phyloP scores from a whole-genome alignment of 2,888 invertebrate genomes.

The Brachylomia viminalis region DNA sequence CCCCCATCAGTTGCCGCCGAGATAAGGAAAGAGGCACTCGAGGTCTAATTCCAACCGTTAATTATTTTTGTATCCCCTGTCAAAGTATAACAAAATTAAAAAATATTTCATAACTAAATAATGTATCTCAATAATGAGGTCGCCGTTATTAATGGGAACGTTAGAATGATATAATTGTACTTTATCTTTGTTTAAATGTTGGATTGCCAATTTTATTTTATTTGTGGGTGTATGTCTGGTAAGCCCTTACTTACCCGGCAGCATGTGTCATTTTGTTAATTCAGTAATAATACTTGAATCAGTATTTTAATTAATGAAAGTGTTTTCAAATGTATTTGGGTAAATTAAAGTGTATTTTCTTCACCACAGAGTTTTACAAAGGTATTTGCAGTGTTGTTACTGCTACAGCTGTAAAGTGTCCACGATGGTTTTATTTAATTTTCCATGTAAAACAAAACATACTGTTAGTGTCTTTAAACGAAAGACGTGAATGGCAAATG shows the following conservation, averaged over 20 bases:
- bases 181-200: conserved; percentile 7
- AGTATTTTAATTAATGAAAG: neutral
- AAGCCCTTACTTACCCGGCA: neutral
- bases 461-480: too few species aligned
- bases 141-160: conserved; percentile 9
- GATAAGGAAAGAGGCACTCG: conserved; percentile 57
- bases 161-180: conserved; percentile 2
- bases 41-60: conserved; percentile 66
- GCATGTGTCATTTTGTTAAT: neutral
- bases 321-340: neutral
- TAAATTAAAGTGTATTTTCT: neutral
- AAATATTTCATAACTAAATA: conserved; percentile 60
- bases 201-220: neutral
- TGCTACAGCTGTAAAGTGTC: too few species aligned
- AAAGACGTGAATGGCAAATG: too few species aligned
- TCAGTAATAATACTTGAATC: neutral
- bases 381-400: neutral
- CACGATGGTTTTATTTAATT: neutral
- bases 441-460: neutral
- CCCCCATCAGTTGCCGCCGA: conserved; percentile 28
- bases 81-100: conserved; percentile 66
- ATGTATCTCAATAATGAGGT: conserved; percentile 48
- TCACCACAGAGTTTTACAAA: neutral
- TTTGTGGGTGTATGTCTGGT: neutral
- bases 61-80: conserved; percentile 68